Conservation (phyloP, 2,797 vertebrate species). For the Remorina albescens region DNA sequence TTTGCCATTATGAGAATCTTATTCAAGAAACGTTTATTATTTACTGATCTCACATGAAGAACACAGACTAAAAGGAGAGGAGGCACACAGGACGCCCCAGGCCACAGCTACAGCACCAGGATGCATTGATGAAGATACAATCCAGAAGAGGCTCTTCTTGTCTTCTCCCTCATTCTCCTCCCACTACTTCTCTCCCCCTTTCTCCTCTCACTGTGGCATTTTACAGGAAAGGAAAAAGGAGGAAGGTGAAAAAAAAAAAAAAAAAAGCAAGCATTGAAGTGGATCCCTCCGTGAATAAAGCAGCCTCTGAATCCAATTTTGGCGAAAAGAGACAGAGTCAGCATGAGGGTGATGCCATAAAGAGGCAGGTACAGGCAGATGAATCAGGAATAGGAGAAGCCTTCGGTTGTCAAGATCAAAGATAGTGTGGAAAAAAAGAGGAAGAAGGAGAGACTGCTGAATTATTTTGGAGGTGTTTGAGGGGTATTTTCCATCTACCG, state of each 20-base stretch:
- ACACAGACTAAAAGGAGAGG: background rate
- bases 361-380: constrained; percentile 52
- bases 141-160: constrained; percentile 23
- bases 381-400: constrained; percentile 59
- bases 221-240: constrained; percentile 41
- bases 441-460: constrained; percentile 53
- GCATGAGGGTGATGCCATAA: constrained; percentile 45
- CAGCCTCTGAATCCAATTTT: constrained; percentile 61
- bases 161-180: constrained; percentile 8
- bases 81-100: background rate
- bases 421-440: constrained; percentile 46
- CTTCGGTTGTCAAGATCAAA: constrained; percentile 67
- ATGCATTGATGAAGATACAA: constrained; percentile 44
- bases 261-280: constrained; percentile 51
- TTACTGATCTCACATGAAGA: background rate
- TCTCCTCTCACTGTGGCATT: constrained; percentile 43
- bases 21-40: constrained; percentile 3
- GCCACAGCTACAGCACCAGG: background rate
- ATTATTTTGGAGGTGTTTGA: constrained; percentile 67
- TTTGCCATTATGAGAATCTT: background rate
- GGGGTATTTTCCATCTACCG: constrained; percentile 63
- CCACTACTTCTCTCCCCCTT: constrained; percentile 2
- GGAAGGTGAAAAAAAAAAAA: constrained; percentile 15
- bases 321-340: constrained; percentile 63
- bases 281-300: constrained; percentile 61